phyloP scores from a whole-genome alignment of 2,888 invertebrate species.

The Thymelicus acteon region DNA sequence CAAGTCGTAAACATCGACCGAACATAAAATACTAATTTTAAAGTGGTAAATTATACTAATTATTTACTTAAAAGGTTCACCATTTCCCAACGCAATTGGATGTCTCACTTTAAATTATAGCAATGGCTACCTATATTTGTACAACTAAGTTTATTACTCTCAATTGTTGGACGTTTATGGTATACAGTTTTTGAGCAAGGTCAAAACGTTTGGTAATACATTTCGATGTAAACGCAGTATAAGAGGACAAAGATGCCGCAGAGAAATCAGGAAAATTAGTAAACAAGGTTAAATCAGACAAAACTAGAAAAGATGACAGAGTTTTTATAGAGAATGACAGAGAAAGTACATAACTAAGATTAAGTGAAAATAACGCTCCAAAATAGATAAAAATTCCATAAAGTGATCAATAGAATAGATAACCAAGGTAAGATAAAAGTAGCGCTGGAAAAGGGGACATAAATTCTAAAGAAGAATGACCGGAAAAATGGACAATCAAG shows the following conservation, averaged over 20 bases:
- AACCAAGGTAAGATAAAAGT: too few relatives aligned
- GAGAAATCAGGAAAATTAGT: constrained; percentile 8
- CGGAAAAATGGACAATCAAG: too few relatives aligned
- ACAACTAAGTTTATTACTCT: constrained; percentile 65
- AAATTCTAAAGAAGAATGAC: too few relatives aligned
- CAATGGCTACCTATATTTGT: constrained; percentile 44
- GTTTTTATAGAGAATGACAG: not conserved
- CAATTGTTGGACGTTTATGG: constrained; percentile 75
- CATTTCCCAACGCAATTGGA: constrained; percentile 38
- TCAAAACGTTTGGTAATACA: constrained; percentile 66
- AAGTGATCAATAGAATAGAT: too few relatives aligned
- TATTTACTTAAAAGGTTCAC: constrained; percentile 35
- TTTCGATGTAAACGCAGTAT: constrained; percentile 58
- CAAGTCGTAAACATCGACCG: constrained; percentile 25
- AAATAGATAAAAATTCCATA: too few relatives aligned
- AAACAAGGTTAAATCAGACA: not conserved
- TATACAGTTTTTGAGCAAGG: constrained; percentile 59
- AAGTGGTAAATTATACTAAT: constrained; percentile 33
- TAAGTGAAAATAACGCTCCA: not conserved
- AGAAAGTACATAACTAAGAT: not conserved
- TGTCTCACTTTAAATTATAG: constrained; percentile 50
- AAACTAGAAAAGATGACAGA: not conserved
- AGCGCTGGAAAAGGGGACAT: too few relatives aligned
- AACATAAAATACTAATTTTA: constrained; percentile 26
- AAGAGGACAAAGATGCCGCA: constrained; percentile 49